Evolutionary conservation across 2,113 vertebrate species (phyloP).

Genomic region (Nothobranchius furzeri): DNA sequence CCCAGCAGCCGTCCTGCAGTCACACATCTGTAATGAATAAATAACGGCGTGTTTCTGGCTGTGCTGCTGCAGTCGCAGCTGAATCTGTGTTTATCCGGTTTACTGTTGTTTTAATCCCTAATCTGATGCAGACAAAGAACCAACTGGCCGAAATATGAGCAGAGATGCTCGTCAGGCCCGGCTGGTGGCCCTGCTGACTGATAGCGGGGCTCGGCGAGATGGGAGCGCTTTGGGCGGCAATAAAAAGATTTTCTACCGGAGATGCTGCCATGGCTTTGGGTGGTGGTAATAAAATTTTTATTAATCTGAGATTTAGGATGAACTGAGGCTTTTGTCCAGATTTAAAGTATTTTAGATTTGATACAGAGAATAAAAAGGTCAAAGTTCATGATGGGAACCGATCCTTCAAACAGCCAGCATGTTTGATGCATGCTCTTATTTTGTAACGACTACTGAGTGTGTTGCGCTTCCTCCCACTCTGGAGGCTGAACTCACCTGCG

Average conservation of each 20-base stretch:
- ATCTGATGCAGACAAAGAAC: conserved; percentile 23
- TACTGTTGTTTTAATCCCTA: conserved; percentile 53
- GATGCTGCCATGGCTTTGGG: conserved; percentile 29
- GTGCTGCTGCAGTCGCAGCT: conserved; percentile 17
- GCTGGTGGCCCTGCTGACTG: neutral
- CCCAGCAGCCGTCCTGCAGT: conserved; percentile 35
- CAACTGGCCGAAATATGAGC: conserved; percentile 17
- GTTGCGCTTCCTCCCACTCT: too few species aligned
- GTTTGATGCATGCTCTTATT: too few species aligned
- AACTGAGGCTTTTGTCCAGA: neutral
- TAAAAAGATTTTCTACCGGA: conserved; percentile 42
- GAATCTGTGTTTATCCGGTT: conserved; percentile 32
- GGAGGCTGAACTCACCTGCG: too few species aligned
- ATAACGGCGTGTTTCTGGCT: conserved; percentile 33
- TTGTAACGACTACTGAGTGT: too few species aligned
- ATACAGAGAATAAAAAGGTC: too few species aligned
- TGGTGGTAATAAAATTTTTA: conserved; percentile 24
- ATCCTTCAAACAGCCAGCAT: too few species aligned
- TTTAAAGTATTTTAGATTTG: too few species aligned
- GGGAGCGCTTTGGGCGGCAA: conserved; percentile 19
- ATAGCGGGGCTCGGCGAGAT: neutral
- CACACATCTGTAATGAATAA: conserved; percentile 62
- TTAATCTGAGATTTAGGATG: conserved; percentile 12
- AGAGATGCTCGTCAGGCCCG: neutral
- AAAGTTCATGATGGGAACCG: too few species aligned